These are phyloP conservation scores for Pteronotus mesoamericanus DNA, from an alignment of 2,797 vertebrate genomes.

Conservation along the genomic window DNA sequence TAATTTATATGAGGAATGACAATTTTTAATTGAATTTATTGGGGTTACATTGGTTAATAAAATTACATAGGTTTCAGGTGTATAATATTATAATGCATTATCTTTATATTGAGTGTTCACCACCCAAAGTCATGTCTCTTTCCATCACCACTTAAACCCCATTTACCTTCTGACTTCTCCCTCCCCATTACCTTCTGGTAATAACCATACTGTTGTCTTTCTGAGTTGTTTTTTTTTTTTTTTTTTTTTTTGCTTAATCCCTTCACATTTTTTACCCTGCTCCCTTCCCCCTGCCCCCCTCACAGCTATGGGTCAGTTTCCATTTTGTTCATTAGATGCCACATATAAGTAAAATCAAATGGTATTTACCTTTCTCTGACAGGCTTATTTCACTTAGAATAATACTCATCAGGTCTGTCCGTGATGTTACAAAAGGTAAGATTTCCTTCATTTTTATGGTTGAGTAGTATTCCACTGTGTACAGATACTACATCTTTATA, in stretches of 20 bases:
- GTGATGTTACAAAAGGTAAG: not conserved
- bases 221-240: not conserved
- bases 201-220: not conserved
- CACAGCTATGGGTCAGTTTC: not conserved
- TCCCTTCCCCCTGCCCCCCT: not conserved
- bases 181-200: not conserved
- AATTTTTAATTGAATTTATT: not conserved
- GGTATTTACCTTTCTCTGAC: not conserved
- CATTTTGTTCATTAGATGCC: not conserved
- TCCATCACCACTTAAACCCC: not conserved
- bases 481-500: not conserved
- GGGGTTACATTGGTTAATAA: not conserved
- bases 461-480: not conserved
- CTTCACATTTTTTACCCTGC: not conserved
- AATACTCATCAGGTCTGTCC: not conserved
- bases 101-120: not conserved
- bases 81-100: not conserved
- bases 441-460: not conserved
- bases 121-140: not conserved
- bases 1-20: not conserved
- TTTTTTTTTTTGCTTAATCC: not conserved
- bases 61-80: not conserved
- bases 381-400: not conserved
- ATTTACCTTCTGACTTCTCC: not conserved
- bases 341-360: not conserved